Evolutionary conservation across 2,888 invertebrate genomes (phyloP), one percentile per base, ranked within the genome.

Genomic region (Rhingia campestris): DNA sequence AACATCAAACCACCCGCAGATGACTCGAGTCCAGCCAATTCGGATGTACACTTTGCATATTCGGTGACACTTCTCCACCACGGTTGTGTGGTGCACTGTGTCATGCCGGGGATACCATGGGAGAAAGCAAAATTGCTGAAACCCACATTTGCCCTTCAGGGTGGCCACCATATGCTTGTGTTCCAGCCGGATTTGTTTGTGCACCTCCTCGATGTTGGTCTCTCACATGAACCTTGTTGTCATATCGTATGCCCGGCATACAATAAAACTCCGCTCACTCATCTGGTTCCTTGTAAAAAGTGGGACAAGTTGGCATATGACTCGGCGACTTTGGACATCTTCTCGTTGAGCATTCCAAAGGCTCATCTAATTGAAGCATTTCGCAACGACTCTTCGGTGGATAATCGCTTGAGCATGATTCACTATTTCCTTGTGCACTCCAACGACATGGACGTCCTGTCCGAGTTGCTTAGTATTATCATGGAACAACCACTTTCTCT

Each of bases 161-260:
- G 91, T 0, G 95, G 95, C 86, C 95, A 96, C 89, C 95, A 96
- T 87, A 93, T 98, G 89, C 91, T 97, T 41, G 96, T 97, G 1
- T 95, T 95, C 88, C 95, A 96, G 32, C 96, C 97, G 10, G 96
- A 95, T 88, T 92, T 96, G 37, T 97, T 97, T 91, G 95, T 96
- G 0, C 97, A 98, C 89, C 92, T 97, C 33, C 92, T 98, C 67
- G 97, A 98, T 92, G 95, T 97, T 58, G 96, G 97, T 4, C 92
- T 95, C 7, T 94, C 94, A 88, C 97, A 97, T 90, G 97, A 97
- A 89, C 97, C 97, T 0, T 95, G 95, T 87, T 95, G 96, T 87
- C 96, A 96, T 88, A 94, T 96, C 66, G 93, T 96, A 0, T 93
- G 95, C 14, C 94, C 95, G 0, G 92, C 94, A 0, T 91, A 92